Base-by-base conservation (phyloP, 2,888 invertebrate species). In the Diplazon laetatorius region DNA sequence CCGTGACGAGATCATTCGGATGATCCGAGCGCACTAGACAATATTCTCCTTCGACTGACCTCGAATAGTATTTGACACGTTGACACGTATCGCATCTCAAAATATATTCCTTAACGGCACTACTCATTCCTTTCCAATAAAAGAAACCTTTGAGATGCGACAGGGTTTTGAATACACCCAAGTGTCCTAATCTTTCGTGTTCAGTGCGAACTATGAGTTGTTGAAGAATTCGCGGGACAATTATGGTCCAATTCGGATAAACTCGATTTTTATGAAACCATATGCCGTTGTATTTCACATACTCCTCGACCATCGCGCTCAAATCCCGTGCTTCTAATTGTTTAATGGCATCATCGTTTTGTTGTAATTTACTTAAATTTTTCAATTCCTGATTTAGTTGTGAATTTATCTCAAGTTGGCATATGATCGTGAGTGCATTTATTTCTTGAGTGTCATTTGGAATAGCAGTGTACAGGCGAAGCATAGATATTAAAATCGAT, bases 1-100 rank as follows among this genome's bases (percentile, higher is more conserved):
- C 68, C 1, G 74, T 75, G 0, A 68, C 14, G 0, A 75, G 55
- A n/a, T 75, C 68, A 14, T 37, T 46, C 0, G 68, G 75, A 14
- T 55, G 14, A 6, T 46, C 37, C 0, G 74, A 50, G 9, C 6
- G 16, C 6, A 68, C 60, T 1, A 68, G 12, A 25, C 68, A 55
- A 57, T 69, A 75, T 39, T 63, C 69, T 10, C 75, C 75, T 48
- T 69, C 69, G 6, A 57, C 46, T 8, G 68, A 2, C 4, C 37
- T 16, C 0, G 55, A 25, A 9, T 39, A 39, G 16, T 69, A 39
- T 18, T 75, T 75, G 0, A 69, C 63, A 6, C 75, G 30, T 22
- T 75, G 75, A 9, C 75, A 69, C 20, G 69, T 25, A 50, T 75
- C 69, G 12, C 75, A 75, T n/a, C 10, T n/a, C 2, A 75, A 12